These are phyloP conservation scores for Rhabdomys dilectus DNA, from an alignment of 2,113 vertebrate species.

Conservation along the genomic window DNA sequence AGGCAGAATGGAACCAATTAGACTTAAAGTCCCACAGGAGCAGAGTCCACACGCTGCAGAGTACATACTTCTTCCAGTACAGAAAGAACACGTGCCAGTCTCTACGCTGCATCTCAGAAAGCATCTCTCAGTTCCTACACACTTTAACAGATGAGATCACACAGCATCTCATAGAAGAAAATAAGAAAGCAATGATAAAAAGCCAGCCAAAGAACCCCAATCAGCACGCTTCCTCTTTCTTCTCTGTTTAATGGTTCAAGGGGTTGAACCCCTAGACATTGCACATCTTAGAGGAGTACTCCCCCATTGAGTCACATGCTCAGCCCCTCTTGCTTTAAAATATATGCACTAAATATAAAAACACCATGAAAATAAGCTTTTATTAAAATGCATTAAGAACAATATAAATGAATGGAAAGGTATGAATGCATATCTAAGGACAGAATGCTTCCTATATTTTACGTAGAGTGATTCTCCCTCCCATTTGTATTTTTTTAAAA, in stretches of 20 bases:
- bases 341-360: slow-evolving; percentile 15
- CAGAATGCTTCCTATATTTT: slow-evolving; percentile 16
- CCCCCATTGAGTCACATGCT: neutral
- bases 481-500: slow-evolving; percentile 28
- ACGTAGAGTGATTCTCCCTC: neutral
- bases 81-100: neutral
- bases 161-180: neutral
- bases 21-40: neutral
- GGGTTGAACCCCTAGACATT: neutral
- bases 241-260: neutral
- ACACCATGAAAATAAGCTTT: neutral
- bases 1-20: neutral
- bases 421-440: slow-evolving; percentile 4
- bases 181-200: neutral
- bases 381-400: slow-evolving; percentile 25
- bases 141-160: neutral
- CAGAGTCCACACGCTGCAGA: neutral
- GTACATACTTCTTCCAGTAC: neutral
- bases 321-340: neutral
- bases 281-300: neutral
- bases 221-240: neutral
- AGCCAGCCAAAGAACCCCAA: neutral
- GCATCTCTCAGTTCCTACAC: neutral
- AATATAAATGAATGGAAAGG: slow-evolving; percentile 31
- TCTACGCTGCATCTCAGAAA: neutral